phyloP scores from a whole-genome alignment of 2,888 invertebrate species.

The Cephus spinipes region DNA sequence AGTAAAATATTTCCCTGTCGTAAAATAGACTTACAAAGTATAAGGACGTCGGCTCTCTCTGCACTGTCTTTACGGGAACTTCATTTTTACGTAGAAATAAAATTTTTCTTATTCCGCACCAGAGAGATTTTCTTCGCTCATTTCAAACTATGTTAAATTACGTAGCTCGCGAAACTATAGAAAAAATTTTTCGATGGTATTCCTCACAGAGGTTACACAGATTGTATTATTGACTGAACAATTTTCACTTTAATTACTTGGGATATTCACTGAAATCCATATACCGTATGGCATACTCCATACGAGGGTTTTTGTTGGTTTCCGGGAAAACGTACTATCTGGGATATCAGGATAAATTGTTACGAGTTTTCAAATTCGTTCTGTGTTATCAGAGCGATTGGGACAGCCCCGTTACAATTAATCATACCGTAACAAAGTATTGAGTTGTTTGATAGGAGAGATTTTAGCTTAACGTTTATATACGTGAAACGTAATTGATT shows the following conservation, averaged over 20 bases:
- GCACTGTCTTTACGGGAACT: not conserved
- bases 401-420: not conserved
- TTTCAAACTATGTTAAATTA: not conserved
- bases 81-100: not conserved
- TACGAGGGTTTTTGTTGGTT: not conserved
- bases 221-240: not conserved
- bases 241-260: not conserved
- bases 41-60: not conserved
- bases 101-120: not conserved
- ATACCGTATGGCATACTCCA: not conserved
- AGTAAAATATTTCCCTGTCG: not conserved
- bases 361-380: not conserved
- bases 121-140: not conserved
- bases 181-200: not conserved
- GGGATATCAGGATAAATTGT: not conserved
- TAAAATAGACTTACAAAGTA: constrained; percentile 1
- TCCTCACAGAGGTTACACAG: not conserved
- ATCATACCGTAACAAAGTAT: not conserved
- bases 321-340: not conserved
- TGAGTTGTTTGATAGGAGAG: not conserved
- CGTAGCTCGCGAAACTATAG: not conserved
- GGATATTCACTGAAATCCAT: no score
- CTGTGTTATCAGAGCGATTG: not conserved
- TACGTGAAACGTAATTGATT: not conserved
- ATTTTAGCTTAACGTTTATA: not conserved